Conservation (phyloP, 2,797 vertebrate genomes). For the Anguilla pacifica region DNA sequence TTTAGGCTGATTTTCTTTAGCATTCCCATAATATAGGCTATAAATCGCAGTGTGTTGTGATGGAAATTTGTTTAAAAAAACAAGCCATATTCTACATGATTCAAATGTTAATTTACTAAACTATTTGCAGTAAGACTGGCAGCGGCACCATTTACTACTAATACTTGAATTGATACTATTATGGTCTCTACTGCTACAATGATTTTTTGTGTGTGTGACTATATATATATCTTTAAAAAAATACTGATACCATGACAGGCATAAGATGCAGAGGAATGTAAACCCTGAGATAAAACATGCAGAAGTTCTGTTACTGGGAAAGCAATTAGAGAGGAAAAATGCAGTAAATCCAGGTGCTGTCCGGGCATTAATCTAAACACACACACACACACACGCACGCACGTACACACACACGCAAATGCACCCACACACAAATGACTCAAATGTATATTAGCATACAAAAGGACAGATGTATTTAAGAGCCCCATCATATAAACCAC, state of each 20-base stretch:
- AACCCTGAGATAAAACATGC: neutral
- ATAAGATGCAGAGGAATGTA: neutral
- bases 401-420: too few relatives aligned
- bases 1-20: too few relatives aligned
- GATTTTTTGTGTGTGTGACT: neutral
- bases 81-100: neutral
- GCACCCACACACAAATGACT: too few relatives aligned
- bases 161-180: neutral
- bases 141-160: neutral
- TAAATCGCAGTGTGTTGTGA: too few relatives aligned
- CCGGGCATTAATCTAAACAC: neutral
- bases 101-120: neutral
- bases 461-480: neutral
- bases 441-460: neutral
- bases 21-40: too few relatives aligned
- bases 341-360: neutral
- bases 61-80: neutral
- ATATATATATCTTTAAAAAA: too few relatives aligned
- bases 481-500: neutral
- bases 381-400: neutral
- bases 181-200: neutral
- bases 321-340: conserved; percentile 7
- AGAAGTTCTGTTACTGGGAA: conserved; percentile 5
- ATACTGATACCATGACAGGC: neutral
- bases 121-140: too few relatives aligned